Conservation (phyloP, 2,888 invertebrate species). For the Cosmia trapezina region DNA sequence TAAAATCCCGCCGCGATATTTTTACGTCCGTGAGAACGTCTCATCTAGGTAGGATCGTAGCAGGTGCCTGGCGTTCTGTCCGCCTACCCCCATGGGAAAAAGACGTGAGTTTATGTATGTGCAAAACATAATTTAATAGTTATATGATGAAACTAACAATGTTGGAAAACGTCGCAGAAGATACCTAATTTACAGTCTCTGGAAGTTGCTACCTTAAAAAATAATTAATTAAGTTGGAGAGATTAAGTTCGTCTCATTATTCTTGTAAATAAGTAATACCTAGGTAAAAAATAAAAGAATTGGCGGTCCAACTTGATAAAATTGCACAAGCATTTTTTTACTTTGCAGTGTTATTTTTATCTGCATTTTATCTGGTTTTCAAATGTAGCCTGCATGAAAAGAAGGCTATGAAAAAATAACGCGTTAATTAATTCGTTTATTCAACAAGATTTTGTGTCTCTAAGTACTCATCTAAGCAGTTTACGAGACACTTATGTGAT, state of each 20-base stretch:
- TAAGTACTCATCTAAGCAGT: constrained; percentile 16
- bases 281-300: constrained; percentile 23
- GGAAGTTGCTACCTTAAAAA: neutral
- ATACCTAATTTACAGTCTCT: neutral
- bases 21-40: too few species aligned
- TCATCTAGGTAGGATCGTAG: neutral
- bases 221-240: neutral
- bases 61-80: neutral
- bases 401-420: neutral
- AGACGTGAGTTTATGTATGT: too few species aligned
- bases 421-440: constrained; percentile 15
- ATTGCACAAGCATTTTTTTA: constrained; percentile 27
- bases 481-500: constrained; percentile 27
- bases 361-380: constrained; percentile 11
- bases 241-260: constrained; percentile 21
- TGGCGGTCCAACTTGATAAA: constrained; percentile 21
- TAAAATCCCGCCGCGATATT: too few species aligned
- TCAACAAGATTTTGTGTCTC: constrained; percentile 1
- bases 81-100: neutral
- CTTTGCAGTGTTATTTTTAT: constrained; percentile 19
- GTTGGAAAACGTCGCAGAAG: neutral
- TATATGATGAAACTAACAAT: neutral
- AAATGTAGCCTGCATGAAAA: constrained; percentile 11
- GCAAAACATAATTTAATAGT: too few species aligned
- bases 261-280: constrained; percentile 2